phyloP scores from a whole-genome alignment of 2,888 invertebrate species.

The Himalopsyche anomala region DNA sequence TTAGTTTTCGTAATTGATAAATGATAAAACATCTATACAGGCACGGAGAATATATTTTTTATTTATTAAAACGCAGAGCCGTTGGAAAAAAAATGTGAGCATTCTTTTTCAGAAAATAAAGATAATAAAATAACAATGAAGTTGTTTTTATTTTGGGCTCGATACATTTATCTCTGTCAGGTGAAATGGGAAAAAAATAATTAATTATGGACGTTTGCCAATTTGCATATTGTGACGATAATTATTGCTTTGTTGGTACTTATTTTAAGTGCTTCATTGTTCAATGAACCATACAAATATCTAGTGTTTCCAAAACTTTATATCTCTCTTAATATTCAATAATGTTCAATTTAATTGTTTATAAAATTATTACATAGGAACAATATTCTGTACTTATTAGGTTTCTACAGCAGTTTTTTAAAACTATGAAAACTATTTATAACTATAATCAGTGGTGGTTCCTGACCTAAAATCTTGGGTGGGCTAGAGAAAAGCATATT shows the following conservation, averaged over 20 bases:
- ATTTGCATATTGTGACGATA: slow-evolving; percentile 20
- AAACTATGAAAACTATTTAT: too few relatives aligned
- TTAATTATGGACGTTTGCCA: slow-evolving; percentile 40
- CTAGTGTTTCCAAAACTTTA: neutral
- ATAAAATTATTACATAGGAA: too few relatives aligned
- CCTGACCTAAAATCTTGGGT: too few relatives aligned
- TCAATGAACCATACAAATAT: neutral
- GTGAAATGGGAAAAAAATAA: slow-evolving; percentile 22
- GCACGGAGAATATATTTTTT: neutral
- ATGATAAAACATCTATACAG: neutral
- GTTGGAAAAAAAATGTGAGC: neutral
- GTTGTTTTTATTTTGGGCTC: slow-evolving; percentile 13
- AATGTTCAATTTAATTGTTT: too few relatives aligned
- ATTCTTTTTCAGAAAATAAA: neutral
- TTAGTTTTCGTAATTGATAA: slow-evolving; percentile 3
- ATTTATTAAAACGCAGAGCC: neutral
- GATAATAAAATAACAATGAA: slow-evolving; percentile 22
- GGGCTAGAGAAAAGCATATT: too few relatives aligned
- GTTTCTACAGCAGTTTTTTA: too few relatives aligned
- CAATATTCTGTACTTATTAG: too few relatives aligned
- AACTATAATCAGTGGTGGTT: too few relatives aligned
- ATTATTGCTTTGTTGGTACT: slow-evolving; percentile 1
- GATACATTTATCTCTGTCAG: slow-evolving; percentile 38
- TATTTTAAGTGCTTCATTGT: slow-evolving; percentile 15
- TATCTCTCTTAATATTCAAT: too few relatives aligned